Conservation (phyloP, 2,797 vertebrate species). For the Numenius phaeopus region DNA sequence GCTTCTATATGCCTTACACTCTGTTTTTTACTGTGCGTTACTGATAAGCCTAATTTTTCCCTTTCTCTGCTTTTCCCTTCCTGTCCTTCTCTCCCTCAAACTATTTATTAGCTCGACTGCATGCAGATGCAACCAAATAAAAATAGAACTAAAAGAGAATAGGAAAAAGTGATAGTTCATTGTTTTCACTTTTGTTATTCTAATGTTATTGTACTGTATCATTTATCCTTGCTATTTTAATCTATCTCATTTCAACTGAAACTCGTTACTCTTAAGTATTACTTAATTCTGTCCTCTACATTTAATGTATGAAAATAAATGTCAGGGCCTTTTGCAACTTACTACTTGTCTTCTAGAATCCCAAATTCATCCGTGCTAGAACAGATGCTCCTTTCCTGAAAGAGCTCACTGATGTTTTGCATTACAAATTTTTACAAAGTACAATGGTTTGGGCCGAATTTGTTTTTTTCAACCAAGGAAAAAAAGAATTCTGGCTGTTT, state of each 20-base stretch:
- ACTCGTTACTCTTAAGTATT: background rate
- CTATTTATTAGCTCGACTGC: background rate
- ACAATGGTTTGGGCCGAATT: background rate
- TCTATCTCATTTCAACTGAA: background rate
- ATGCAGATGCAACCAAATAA: background rate
- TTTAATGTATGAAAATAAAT: background rate
- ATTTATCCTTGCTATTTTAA: background rate
- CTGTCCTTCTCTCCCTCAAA: background rate
- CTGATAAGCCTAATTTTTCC: background rate
- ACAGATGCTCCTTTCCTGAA: background rate
- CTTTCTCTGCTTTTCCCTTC: background rate
- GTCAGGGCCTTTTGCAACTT: background rate
- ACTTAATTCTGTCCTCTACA: background rate
- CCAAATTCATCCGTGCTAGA: background rate
- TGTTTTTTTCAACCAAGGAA: background rate
- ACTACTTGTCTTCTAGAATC: background rate
- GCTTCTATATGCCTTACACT: background rate
- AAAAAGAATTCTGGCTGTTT: background rate
- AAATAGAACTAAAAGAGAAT: background rate
- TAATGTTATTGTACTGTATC: background rate
- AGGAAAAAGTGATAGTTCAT: background rate
- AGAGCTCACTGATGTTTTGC: rapidly evolving
- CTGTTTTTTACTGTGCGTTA: background rate
- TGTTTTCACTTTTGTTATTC: background rate
- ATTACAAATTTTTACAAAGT: background rate